These are phyloP conservation scores for Drosophila austrosaltans DNA, from an alignment of 2,888 invertebrate species.

Conservation along the genomic window DNA sequence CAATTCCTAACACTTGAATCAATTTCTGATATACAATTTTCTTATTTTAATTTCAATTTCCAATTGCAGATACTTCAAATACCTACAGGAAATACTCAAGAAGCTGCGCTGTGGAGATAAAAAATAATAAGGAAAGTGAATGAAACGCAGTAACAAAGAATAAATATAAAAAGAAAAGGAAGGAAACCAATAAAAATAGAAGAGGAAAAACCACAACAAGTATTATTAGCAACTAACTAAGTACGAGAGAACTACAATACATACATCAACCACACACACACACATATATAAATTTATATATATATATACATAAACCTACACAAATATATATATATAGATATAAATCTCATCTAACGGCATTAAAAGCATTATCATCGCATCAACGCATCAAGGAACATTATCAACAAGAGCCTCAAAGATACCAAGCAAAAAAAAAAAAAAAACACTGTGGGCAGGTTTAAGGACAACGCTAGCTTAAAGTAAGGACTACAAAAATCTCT, in stretches of 20 bases:
- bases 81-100: conserved; percentile 49
- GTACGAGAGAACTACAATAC: conserved; percentile 42
- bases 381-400: conserved; percentile 29
- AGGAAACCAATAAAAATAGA: conserved; percentile 20
- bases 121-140: conserved; percentile 9
- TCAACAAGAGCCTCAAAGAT: conserved; percentile 44
- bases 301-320: neutral
- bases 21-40: neutral
- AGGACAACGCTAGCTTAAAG: conserved; percentile 75
- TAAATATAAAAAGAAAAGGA: neutral
- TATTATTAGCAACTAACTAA: conserved; percentile 63
- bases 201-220: conserved; percentile 46
- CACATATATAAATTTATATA: conserved; percentile 3
- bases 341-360: conserved; percentile 11
- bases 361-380: conserved; percentile 24
- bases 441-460: conserved; percentile 71
- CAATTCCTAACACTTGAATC: too few relatives aligned
- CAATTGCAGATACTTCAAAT: conserved; percentile 52
- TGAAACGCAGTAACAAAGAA: neutral
- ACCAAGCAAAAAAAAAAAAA: conserved; percentile 14
- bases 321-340: neutral
- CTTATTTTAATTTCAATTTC: neutral
- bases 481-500: conserved; percentile 55
- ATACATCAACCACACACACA: conserved; percentile 30
- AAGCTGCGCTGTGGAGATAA: conserved; percentile 55